Evolutionary conservation across 2,888 invertebrate genomes (phyloP), one percentile per base, ranked within the genome.

Genomic region (Parnassius glacialis): DNA sequence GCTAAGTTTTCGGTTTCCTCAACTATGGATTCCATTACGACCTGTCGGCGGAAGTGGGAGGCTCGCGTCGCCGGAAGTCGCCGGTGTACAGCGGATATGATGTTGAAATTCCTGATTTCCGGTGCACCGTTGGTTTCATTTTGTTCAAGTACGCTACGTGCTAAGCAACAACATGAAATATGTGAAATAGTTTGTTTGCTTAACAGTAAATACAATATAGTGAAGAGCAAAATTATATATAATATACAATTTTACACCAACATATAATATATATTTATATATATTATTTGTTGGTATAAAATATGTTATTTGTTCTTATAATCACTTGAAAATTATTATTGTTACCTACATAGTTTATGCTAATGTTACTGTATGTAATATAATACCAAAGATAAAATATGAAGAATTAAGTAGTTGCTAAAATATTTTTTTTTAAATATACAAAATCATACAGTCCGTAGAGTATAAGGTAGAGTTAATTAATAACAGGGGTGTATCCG

Each of bases 21-120:
- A 5, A 34, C 55, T 47, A 55, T 55, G 47, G 55, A 63, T 54
- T 57, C 62, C 63, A 59, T 64, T 67, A 54, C 60, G 54, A 60
- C 43, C 62, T 63, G 61, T 52, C 56, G 57, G 62, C 73, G 78
- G 76, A 78, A 70, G 73, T 69, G 67, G 71, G 67, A 67, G 65
- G 73, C 76, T 72, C 76, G 76, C 73, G 73, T 68, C 71, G 73
- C 73, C 86, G 90, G 87, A 88, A 78, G 82, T 75, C 75, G 70
- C 79, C 76, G 79, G 82, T 80, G 81, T 79, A 79, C 75, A 75
- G 76, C 83, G 89, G 90, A 87, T 85, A 89, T 88, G 84, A 87
- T 78, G 85, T 80, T 79, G 80, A 81, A 87, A 86, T 87, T 84
- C 75, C 82, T 82, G 84, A 88, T 87, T 85, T 87, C 87, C 89